phyloP scores from a whole-genome alignment of 2,797 vertebrate genomes.

The Cuculus canorus region DNA sequence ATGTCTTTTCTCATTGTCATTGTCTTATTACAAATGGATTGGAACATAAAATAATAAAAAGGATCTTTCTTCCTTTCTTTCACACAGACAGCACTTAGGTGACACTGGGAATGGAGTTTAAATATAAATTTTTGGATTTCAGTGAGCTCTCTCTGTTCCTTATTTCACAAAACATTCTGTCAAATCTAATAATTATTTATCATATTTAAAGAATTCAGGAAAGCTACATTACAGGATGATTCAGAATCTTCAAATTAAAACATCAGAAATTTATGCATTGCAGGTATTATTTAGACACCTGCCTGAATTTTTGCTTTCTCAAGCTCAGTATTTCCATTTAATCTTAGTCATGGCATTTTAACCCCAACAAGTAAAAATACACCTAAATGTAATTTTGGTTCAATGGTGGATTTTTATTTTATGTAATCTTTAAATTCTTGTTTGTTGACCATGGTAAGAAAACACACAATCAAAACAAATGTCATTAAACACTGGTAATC shows the following conservation, averaged over 20 bases:
- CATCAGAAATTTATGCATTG: neutral
- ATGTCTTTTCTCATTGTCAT: accelerated
- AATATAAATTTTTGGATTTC: neutral
- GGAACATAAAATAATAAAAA: neutral
- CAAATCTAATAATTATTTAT: neutral
- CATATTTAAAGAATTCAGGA: neutral
- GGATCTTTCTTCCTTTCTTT: neutral
- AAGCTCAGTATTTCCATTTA: neutral
- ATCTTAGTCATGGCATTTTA: neutral
- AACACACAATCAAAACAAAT: neutral
- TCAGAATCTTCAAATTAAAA: neutral
- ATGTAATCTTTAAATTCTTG: neutral
- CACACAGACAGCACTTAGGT: neutral
- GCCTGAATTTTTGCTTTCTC: neutral
- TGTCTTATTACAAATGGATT: neutral
- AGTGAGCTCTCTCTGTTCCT: neutral
- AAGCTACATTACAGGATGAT: neutral
- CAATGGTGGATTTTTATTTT: neutral
- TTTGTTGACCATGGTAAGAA: neutral
- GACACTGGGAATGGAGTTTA: neutral
- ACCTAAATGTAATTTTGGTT: neutral
- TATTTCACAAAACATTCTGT: neutral
- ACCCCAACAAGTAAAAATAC: neutral
- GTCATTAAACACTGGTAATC: neutral
- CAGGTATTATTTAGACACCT: neutral